Evolutionary conservation across 1,140 invertebrate genomes (phyloP).

Genomic region (Papilio glaucus): DNA sequence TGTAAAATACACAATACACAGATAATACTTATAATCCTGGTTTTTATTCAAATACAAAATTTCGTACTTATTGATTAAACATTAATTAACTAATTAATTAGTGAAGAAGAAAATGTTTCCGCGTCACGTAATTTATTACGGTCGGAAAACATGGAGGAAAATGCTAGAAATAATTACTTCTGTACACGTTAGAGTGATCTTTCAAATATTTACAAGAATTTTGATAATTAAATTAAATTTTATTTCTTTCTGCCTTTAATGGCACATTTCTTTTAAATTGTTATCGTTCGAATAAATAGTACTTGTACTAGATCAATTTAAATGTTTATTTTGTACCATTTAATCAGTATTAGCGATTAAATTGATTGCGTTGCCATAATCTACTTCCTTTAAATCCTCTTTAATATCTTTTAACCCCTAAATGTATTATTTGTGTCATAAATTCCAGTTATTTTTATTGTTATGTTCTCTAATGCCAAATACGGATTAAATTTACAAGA

Average conservation of each 20-base stretch:
- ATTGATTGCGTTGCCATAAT: conserved; percentile 10
- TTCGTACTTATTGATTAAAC: not conserved
- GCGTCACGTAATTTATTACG: too few species aligned
- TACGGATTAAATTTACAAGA: not conserved
- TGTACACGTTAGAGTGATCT: not conserved
- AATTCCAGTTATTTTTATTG: too few species aligned
- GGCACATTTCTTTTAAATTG: not conserved
- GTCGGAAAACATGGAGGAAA: not conserved
- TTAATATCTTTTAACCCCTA: not conserved
- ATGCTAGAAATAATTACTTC: not conserved
- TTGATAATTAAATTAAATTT: not conserved
- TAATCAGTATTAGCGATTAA: not conserved
- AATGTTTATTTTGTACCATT: conserved; percentile 12
- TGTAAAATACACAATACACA: conserved; percentile 19
- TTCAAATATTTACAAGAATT: conserved; percentile 3
- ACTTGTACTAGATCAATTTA: not conserved
- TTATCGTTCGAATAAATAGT: not conserved
- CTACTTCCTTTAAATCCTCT: not conserved
- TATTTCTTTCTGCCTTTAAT: not conserved
- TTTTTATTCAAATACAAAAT: not conserved
- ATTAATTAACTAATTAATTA: too few species aligned
- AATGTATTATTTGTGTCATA: not conserved
- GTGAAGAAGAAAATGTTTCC: not conserved
- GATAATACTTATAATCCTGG: conserved; percentile 19
- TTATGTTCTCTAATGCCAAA: not conserved